These are phyloP conservation scores for Cosmopolites sordidus DNA, from an alignment of 2,888 invertebrate species.

Conservation along the genomic window DNA sequence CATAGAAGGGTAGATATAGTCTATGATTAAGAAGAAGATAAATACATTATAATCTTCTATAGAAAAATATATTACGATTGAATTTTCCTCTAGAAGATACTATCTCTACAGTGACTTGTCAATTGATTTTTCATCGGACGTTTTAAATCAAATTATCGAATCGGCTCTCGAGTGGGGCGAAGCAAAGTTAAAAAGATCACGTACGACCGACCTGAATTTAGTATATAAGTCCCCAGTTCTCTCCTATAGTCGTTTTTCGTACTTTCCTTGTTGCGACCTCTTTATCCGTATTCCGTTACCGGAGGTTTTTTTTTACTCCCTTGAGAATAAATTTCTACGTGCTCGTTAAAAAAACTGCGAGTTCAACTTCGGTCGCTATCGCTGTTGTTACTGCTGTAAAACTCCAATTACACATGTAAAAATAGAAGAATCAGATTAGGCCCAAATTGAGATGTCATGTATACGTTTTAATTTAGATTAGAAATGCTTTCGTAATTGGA, in stretches of 20 bases:
- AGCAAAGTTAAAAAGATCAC: conserved; percentile 24
- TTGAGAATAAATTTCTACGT: conserved; percentile 13
- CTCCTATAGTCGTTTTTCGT: background rate
- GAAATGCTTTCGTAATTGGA: no score
- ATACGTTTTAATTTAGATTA: conserved; percentile 4
- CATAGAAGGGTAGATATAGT: no score
- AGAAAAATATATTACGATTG: no score
- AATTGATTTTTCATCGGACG: background rate
- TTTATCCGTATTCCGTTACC: conserved; percentile 15
- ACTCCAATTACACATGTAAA: conserved; percentile 10
- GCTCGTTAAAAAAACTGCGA: conserved; percentile 11
- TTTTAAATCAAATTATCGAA: conserved; percentile 11
- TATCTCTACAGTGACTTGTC: no score
- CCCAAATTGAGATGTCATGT: background rate
- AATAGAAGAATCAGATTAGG: conserved; percentile 4
- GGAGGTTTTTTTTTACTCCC: conserved; percentile 1
- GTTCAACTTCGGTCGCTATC: conserved; percentile 1
- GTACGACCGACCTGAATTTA: conserved; percentile 22
- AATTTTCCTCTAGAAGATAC: no score
- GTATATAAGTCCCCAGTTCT: conserved; percentile 19
- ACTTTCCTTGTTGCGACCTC: conserved; percentile 3
- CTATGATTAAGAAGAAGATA: no score
- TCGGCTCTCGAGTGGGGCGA: background rate
- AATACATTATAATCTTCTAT: no score
- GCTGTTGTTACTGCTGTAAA: conserved; percentile 1